Evolutionary conservation across 2,888 invertebrate species (phyloP), one percentile per base, ranked within the genome.

Genomic region (Drosophila aldrichi): DNA sequence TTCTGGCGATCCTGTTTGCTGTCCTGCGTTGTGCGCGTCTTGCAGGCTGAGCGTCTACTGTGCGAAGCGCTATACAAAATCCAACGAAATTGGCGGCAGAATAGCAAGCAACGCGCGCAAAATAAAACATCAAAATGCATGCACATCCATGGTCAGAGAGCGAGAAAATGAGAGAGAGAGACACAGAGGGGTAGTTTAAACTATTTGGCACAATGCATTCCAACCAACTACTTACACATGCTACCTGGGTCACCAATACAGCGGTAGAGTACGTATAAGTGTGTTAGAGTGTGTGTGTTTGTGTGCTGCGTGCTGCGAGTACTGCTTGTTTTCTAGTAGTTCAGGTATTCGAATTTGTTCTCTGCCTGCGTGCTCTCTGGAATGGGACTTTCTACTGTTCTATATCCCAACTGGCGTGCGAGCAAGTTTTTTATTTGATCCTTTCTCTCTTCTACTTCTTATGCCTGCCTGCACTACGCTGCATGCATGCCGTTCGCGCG

Each of bases 1-100:
- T 84, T 38, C 44, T 72, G 16, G 18, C 32, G 9, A 56, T 43
- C 58, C 38, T 57, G 32, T 32, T 48, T n/a, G 46, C n/a, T 38
- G 25, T 63, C 51, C 70, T 48, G 48, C 52, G 71, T 54, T 66
- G 72, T 32, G 56, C 60, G 44, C 68, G 52, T 60, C 52, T 62
- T 48, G 70, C 54, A 43, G 58, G 77, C 55, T 75, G 56, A 54
- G 71, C 73, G 73, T 79, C 74, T 51, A 84, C 74, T 84, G 83
- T 56, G 58, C 48, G 29, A 44, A 72, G 49, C 52, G 61, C 36
- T 56, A 5, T 2, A 41, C 29, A 16, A 55, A 58, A 25, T 25
- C n/a, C 18, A 40, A 48, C 12, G 54, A 79, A 82, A 75, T 84
- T 84, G 88, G 83, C 84, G 88, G 84, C 83, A 88, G 68, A 82